phyloP scores from a whole-genome alignment of 1,140 invertebrate species.

The Tribolium madens region DNA sequence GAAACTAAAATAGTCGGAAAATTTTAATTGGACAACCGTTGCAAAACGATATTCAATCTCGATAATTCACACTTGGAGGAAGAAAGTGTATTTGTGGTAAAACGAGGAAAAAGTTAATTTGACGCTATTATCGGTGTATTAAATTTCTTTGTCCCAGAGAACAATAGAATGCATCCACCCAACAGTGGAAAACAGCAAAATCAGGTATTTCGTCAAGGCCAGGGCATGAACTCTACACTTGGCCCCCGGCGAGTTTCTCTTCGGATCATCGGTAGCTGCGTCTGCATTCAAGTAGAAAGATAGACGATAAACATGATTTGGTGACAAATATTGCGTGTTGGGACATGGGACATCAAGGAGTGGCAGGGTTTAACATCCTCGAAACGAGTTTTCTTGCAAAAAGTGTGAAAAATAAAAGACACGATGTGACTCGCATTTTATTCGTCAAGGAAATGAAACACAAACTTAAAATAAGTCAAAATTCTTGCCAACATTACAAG shows the following conservation, averaged over 20 bases:
- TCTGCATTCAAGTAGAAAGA: neutral
- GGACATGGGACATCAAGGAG: neutral
- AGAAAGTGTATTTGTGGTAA: neutral
- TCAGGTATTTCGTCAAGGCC: conserved; percentile 36
- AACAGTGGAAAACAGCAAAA: conserved; percentile 4
- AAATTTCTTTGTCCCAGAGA: neutral
- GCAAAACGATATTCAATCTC: conserved; percentile 4
- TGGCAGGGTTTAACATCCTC: neutral
- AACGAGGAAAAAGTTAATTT: neutral
- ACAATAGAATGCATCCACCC: neutral
- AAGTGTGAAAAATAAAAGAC: neutral
- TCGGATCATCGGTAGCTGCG: neutral
- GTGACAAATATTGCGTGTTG: neutral
- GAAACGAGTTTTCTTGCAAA: neutral
- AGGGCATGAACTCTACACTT: conserved; percentile 30
- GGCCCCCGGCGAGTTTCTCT: neutral
- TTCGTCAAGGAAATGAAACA: neutral
- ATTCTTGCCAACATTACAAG: neutral
- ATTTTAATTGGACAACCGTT: conserved; percentile 6
- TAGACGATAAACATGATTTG: neutral
- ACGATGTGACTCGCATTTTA: neutral
- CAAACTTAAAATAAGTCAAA: neutral
- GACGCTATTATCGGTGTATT: neutral
- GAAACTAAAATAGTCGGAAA: conserved; percentile 27
- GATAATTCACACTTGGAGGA: neutral